These are phyloP conservation scores for Halcyon senegalensis DNA, from an alignment of 2,113 vertebrate species.

Conservation along the genomic window DNA sequence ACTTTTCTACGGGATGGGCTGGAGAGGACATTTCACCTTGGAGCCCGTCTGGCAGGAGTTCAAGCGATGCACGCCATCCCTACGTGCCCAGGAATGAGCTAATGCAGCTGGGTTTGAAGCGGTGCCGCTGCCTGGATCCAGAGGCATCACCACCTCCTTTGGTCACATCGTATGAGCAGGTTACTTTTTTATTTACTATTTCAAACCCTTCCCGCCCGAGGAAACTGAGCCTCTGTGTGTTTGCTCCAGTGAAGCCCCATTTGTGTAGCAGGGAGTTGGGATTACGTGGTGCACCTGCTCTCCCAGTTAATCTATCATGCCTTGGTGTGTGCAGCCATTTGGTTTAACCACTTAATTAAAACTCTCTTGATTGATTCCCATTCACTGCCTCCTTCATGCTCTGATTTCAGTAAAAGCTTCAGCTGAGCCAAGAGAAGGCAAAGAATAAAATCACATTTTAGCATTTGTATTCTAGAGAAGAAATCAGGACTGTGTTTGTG, in stretches of 20 bases:
- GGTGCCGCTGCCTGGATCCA: not conserved
- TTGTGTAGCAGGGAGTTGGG: not conserved
- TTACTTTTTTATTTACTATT: not conserved
- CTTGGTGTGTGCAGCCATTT: not conserved
- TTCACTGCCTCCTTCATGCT: not conserved
- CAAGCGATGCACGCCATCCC: rapidly evolving
- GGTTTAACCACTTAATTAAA: not conserved
- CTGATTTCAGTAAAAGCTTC: not conserved
- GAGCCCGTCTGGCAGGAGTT: not conserved
- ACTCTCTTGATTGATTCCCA: not conserved
- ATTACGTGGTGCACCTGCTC: rapidly evolving
- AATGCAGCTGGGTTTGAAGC: not conserved
- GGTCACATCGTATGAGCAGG: not conserved
- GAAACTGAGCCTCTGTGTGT: not conserved
- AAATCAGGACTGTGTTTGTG: not conserved
- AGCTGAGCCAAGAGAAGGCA: not conserved
- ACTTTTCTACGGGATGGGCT: not conserved
- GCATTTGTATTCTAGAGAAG: not conserved
- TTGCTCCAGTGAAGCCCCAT: rapidly evolving
- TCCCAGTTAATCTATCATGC: not conserved
- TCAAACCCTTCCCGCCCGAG: not conserved
- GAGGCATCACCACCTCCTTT: not conserved
- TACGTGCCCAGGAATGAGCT: rapidly evolving
- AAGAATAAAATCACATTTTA: not conserved
- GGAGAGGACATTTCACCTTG: not conserved